Conservation (phyloP, 2,888 invertebrate genomes). For the Selenia dentaria region DNA sequence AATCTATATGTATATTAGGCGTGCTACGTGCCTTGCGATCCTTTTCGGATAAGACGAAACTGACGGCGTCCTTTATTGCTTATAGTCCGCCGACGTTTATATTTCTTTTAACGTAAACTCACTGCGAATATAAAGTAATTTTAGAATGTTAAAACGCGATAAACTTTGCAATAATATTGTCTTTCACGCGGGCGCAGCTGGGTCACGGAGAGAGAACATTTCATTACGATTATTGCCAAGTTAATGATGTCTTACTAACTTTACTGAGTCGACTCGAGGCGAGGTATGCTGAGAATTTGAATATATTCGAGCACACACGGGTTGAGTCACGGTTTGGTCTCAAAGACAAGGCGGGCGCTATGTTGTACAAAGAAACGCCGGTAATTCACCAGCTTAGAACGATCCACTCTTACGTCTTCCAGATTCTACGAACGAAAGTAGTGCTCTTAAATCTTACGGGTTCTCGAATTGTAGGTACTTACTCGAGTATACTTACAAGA, state of each 20-base stretch:
- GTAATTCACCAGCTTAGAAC: constrained; percentile 68
- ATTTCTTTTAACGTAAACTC: constrained; percentile 43
- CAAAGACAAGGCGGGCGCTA: constrained; percentile 43
- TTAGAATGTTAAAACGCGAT: constrained; percentile 52
- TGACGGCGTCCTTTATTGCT: constrained; percentile 44
- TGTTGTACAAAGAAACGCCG: constrained; percentile 61
- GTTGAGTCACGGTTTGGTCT: constrained; percentile 47
- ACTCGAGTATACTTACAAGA: constrained; percentile 64
- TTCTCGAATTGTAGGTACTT: constrained; percentile 55
- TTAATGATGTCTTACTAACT: constrained; percentile 71
- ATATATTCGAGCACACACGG: constrained; percentile 61
- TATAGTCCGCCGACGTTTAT: constrained; percentile 40
- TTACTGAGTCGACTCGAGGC: constrained; percentile 48
- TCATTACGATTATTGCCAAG: constrained; percentile 70
- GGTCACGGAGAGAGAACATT: constrained; percentile 59
- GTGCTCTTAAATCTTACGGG: constrained; percentile 66
- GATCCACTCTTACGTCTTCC: constrained; percentile 67
- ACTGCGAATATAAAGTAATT: constrained; percentile 50
- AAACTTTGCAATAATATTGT: constrained; percentile 61
- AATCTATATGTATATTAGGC: constrained; percentile 59
- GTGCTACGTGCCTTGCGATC: constrained; percentile 39
- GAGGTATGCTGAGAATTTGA: constrained; percentile 66
- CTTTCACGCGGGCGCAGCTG: constrained; percentile 52
- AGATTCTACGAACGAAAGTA: constrained; percentile 56
- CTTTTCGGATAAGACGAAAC: constrained; percentile 40